Evolutionary conservation across 2,888 invertebrate species (phyloP), one percentile per base, ranked within the genome.

Genomic region (Leucoptera coffeella): DNA sequence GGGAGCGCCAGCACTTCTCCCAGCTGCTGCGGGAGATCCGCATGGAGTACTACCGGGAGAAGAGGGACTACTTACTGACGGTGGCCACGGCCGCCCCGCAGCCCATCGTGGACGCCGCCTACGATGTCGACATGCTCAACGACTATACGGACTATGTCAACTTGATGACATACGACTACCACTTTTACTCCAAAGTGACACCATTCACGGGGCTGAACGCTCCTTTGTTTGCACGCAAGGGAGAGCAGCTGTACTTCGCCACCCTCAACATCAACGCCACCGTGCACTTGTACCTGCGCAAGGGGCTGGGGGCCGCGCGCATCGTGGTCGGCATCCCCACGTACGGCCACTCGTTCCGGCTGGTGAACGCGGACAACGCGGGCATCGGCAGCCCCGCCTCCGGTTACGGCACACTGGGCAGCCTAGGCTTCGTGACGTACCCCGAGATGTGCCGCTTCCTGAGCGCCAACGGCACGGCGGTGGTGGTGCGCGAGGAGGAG

Each of bases 121-220:
- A 93, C 50, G 82, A 90, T 48, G 76, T 92, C 8, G 67, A 75
- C 12, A 78, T 84, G 47, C 71, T 93, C 31, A 85, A 87, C 38
- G 61, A 80, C 73, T 90, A 84, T 46, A 79, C 83, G 1, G 92
- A 93, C 52, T 89, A 78, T 60, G 77, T 90, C 0, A 91, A 89
- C 50, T 45, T 94, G n/a, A 93, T 93, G 93, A 77, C 85, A 0
- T 94, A 94, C 46, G 93, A 94, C 50, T 93, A 80, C 44, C 91
- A 93, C 51, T 84, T 78, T 43, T 93, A 77, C 43, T 75, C 79
- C 4, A 73, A 74, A 47, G 76, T 77, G 32, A 80, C 84, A 2
- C 92, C 92, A 1, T 79, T 89, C 37, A 92, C 92, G 11, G 85
- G 88, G 1, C 64, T 89, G 9, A 93, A 94, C 55, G 77, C 92